Base-by-base conservation (phyloP, 2,888 invertebrate genomes). In the Leucophenga maculata region DNA sequence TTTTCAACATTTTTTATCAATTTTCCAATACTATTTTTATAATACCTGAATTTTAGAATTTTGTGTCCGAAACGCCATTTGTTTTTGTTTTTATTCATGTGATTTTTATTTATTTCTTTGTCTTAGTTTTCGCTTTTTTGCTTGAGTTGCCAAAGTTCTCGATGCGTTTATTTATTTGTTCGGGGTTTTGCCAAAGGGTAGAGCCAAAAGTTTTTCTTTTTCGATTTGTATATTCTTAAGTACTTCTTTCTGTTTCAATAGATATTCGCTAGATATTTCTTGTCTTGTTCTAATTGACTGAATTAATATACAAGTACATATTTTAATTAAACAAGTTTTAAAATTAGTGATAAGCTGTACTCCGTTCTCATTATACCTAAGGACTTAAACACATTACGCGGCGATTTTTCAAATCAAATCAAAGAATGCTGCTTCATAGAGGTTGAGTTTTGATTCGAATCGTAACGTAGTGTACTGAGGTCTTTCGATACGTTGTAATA, bases 41-140 rank as follows among this genome's bases (percentile, higher is more conserved):
- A 82, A 77, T 86, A 87, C 87, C 87, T 87, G 87, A 88, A 86
- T 87, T 88, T 87, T 88, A 87, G 87, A 87, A 87, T 87, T 88
- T 87, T 86, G 88, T 86, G 85, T 83, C 86, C 87, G 86, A 87
- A 87, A 87, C 82, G 75, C 82, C 78, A 69, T 81, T 85, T 78
- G 74, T 48, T 72, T n/a, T n/a, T n/a, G 70, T 74, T 59, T 73
- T 78, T 78, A 77, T 67, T 71, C 67, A 74, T 78, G 75, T 60
- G 32, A 69, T 54, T 44, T 69, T 66, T 65, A 14, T 39, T 66
- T 65, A 18, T 52, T 26, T 66, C 3, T 9, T 32, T 68, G 46
- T 62, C 52, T 1, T 64, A 71, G 62, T 70, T 69, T 71, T 71
- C 54, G 62, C 74, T 71, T 31, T 60, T 39, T 22, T 32, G 11